Conservation (phyloP, 2,888 invertebrate genomes). For the Drosophila neutralis region DNA sequence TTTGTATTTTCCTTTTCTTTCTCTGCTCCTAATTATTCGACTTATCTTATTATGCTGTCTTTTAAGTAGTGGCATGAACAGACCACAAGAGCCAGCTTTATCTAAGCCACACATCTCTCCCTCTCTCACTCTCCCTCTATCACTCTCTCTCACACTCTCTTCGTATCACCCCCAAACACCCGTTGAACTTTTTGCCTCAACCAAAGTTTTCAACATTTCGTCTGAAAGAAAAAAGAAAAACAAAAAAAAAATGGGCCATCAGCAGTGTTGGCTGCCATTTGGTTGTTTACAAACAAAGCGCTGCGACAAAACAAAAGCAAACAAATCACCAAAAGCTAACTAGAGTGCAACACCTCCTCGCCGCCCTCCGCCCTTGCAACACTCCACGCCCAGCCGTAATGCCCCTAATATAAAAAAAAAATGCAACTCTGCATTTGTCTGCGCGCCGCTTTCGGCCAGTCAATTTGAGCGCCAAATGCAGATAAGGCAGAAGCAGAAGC, state of each 20-base stretch:
- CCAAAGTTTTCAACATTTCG: slow-evolving; percentile 3
- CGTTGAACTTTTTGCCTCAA: slow-evolving; percentile 3
- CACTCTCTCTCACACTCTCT: no score
- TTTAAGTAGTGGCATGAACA: slow-evolving; percentile 4
- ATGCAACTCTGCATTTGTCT: slow-evolving; percentile 76
- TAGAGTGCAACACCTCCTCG: not conserved
- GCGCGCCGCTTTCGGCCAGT: slow-evolving; percentile 61
- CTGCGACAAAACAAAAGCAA: slow-evolving; percentile 58
- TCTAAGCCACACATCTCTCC: not conserved
- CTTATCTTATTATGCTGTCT: slow-evolving; percentile 1
- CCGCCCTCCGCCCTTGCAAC: not conserved
- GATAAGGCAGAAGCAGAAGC: slow-evolving; percentile 49
- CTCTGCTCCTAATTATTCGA: slow-evolving; percentile 3
- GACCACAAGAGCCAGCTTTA: slow-evolving; percentile 13
- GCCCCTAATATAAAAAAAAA: slow-evolving; percentile 41
- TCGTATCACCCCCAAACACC: not conserved
- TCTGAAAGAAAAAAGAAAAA: not conserved
- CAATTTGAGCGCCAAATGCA: slow-evolving; percentile 74
- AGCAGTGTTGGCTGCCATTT: slow-evolving; percentile 62
- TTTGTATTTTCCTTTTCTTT: not conserved
- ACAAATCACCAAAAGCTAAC: slow-evolving; percentile 59
- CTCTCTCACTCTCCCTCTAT: not conserved
- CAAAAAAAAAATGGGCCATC: slow-evolving; percentile 57
- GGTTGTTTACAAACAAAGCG: slow-evolving; percentile 55
- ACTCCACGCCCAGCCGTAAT: not conserved